Percentiles rank a stretch among this genome's conserved stretches.
Conservation (phyloP, 2,113 vertebrate species). For the Myrmecophaga tridactyla region DNA sequence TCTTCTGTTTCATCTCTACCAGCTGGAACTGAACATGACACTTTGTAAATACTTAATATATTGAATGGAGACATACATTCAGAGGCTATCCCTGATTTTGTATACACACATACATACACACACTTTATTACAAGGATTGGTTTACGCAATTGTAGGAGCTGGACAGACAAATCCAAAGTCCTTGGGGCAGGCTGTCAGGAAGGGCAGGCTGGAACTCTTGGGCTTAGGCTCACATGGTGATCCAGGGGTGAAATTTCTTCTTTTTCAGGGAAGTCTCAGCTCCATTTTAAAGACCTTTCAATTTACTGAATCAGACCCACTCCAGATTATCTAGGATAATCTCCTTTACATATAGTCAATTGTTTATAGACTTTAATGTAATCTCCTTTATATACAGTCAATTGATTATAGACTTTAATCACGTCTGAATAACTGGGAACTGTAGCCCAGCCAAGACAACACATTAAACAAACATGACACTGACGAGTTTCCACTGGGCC, state of each 20-base stretch:
- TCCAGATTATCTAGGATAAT: not conserved
- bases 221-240: too few species aligned
- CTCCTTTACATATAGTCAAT: not conserved
- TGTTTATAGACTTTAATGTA: not conserved
- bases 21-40: not conserved
- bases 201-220: not conserved
- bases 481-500: not conserved
- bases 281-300: not conserved
- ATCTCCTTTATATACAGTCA: too few species aligned
- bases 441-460: not conserved
- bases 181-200: not conserved
- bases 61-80: not conserved
- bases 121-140: not conserved
- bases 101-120: too few species aligned
- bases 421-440: not conserved
- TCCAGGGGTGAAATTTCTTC: not conserved
- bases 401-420: too few species aligned
- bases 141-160: fast-evolving
- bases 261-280: not conserved
- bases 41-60: not conserved
- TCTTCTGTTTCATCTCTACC: not conserved
- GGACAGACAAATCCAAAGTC: fast-evolving
- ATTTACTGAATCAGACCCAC: not conserved
- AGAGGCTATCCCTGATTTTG: not conserved
- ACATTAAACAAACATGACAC: not conserved